Conservation (phyloP, 2,888 invertebrate species). For the Lysandra bellargus region DNA sequence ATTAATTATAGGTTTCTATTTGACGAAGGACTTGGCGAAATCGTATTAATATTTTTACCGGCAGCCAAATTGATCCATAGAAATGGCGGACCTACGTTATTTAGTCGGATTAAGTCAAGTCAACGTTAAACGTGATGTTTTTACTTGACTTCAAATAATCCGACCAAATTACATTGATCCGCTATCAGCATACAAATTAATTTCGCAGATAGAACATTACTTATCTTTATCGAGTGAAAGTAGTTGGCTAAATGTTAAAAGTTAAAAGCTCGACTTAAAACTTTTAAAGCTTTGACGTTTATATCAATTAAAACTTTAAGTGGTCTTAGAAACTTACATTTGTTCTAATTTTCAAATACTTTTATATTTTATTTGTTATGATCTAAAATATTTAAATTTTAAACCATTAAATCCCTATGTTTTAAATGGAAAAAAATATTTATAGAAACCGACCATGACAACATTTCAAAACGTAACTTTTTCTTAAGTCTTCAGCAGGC, state of each 20-base stretch:
- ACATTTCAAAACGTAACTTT: too few species aligned
- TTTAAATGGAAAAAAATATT: too few species aligned
- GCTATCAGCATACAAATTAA: background rate
- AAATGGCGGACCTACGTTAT: background rate
- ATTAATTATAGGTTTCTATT: slow-evolving; percentile 19
- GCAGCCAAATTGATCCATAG: background rate
- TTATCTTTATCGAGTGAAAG: slow-evolving; percentile 13
- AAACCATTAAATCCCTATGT: background rate
- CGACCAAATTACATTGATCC: background rate
- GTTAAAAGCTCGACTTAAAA: slow-evolving; percentile 3
- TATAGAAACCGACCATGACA: too few species aligned
- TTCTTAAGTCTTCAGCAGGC: background rate
- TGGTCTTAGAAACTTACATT: background rate
- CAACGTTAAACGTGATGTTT: background rate
- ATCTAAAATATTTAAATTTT: background rate
- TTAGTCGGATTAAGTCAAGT: background rate
- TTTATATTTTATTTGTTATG: background rate
- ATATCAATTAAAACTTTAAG: slow-evolving; percentile 7
- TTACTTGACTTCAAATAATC: background rate
- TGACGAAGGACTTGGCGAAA: background rate
- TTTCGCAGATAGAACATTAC: background rate
- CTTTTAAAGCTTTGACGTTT: background rate
- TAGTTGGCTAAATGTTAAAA: slow-evolving; percentile 5
- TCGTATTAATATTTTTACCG: background rate
- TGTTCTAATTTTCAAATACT: background rate